Base-by-base conservation (phyloP, 2,113 vertebrate species). In the Xyrauchen texanus region DNA sequence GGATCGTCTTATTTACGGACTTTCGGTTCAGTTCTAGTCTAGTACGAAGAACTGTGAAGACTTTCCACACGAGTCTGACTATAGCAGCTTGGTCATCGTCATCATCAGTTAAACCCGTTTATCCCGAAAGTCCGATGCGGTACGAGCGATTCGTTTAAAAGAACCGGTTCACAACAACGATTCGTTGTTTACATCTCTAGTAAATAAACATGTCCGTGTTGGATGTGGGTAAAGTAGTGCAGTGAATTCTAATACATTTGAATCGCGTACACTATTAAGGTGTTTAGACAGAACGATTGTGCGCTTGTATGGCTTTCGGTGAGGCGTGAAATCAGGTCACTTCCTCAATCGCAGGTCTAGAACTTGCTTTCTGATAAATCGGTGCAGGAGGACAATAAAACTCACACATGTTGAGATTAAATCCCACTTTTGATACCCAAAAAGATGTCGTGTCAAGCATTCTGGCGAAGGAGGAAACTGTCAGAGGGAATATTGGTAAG, bases 401-500 rank as follows among this genome's bases (percentile, higher is more conserved):
- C 21, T 1, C 21, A 21, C 4, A 12, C 6, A 82, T 85, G 81
- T 52, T 85, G 34, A 71, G 61, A n/a, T 47, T 85, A 44, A 78
- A 76, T 3, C 7, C 68, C 2, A 57, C 52, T 4, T 82, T 82
- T 44, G 78, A 85, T 45, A 77, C 92, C 15, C 85, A 87, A 4
- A 86, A 73, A 63, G 90, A 93, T 78, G 91, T 92, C 61, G 86
- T 85, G 64, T 79, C 60, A 2, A 87, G 88, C 21, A 80, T 93
- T 72, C 82, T 84, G 65, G 84, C 81, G 66, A 93, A 88, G 79
- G 91, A 93, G 60, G 86, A 89, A 52, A 83, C 86, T 0, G 81
- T 85, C 11, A 85, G 89, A 62, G 65, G 21, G 61, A 76, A 85
- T 68, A 75, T 81, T 90, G 91, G 93, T 91, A 88, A 92, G 90